A percentile compares a stretch with the other conserved stretches of the same genome.
phyloP scores from a whole-genome alignment of 2,113 vertebrate genomes.

The Balaenoptera acutorostrata region DNA sequence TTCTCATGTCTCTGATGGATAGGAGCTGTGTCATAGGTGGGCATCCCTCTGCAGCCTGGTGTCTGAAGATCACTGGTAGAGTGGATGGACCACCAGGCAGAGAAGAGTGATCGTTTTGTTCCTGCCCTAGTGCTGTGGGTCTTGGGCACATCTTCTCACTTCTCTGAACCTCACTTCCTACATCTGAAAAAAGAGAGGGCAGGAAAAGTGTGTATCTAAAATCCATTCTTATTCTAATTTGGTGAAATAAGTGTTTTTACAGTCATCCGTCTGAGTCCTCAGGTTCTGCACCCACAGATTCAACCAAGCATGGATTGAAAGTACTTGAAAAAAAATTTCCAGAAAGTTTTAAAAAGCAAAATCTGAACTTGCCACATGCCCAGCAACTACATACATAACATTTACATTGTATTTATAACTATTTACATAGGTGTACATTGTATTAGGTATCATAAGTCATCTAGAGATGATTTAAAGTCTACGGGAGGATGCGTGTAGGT shows the following conservation, averaged over 20 bases:
- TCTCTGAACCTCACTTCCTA: not conserved
- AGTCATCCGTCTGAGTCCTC: not conserved
- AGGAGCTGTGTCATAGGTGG: not conserved
- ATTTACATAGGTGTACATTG: not conserved
- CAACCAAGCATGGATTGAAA: not conserved
- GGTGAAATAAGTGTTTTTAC: not conserved
- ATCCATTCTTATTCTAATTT: not conserved
- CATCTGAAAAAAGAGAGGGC: not conserved
- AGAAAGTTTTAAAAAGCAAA: not conserved
- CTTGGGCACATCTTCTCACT: not conserved
- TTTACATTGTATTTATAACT: not conserved
- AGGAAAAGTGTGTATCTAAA: not conserved
- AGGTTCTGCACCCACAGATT: not conserved
- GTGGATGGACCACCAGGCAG: not conserved
- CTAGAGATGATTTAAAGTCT: not conserved
- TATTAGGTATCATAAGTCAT: not conserved
- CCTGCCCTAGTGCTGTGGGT: not conserved
- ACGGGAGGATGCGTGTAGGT: not conserved
- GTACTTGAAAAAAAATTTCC: not conserved
- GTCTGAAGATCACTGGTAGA: not conserved
- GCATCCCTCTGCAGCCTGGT: not conserved
- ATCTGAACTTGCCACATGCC: not conserved
- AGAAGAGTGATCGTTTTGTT: fast-evolving
- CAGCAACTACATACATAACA: not conserved
- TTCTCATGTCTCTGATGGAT: not conserved